Conservation (phyloP, 1,140 invertebrate genomes). For the Bicyclus anynana region DNA sequence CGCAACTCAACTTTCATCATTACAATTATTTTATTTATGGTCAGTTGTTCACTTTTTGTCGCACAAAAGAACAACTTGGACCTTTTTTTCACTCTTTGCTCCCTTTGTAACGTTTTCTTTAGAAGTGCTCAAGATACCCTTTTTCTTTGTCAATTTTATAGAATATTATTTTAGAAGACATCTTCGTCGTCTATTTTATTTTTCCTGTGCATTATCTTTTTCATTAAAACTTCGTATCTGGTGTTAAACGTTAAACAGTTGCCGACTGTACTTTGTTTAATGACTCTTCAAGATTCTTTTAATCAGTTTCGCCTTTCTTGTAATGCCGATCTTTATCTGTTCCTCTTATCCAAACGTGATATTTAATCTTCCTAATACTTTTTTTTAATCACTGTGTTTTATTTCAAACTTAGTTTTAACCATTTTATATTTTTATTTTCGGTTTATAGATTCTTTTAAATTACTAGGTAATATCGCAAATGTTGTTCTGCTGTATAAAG, state of each 20-base stretch:
- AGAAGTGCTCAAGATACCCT: neutral
- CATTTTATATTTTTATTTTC: no score
- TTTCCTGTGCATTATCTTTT: conserved; percentile 7
- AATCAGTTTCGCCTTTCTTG: conserved; percentile 2
- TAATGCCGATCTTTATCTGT: neutral
- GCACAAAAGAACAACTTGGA: neutral
- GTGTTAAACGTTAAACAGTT: conserved; percentile 1
- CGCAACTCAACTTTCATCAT: no score
- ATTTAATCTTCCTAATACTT: no score
- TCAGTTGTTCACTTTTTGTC: neutral
- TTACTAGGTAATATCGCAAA: no score
- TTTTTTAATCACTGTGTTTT: no score
- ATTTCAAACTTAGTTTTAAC: no score
- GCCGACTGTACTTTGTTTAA: conserved; percentile 7
- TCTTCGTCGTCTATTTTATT: conserved; percentile 1
- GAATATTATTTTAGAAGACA: neutral
- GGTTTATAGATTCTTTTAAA: no score
- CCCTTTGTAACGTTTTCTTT: neutral
- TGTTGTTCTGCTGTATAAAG: no score
- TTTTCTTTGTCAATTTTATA: neutral
- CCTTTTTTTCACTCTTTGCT: neutral
- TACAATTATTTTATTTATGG: no score
- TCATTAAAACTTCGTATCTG: conserved; percentile 10
- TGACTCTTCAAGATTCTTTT: conserved; percentile 4
- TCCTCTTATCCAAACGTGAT: neutral